These are phyloP conservation scores for Cliona cf. orientalis DNA, from an alignment of 37 sponge, comb jelly and placozoan species.

Conservation along the genomic window DNA sequence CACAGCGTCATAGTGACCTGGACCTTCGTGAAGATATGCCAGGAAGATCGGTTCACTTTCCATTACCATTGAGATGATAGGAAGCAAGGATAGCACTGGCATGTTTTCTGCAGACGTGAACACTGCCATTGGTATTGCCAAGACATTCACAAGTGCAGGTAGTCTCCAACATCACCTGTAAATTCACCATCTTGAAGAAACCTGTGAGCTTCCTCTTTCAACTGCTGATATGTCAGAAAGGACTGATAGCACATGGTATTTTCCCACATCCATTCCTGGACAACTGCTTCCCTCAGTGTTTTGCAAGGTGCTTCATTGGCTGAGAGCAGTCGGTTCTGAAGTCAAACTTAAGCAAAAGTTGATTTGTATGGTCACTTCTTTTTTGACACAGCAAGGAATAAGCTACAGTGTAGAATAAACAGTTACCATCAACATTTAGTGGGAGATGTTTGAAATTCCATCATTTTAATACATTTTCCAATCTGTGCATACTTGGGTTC, in stretches of 20 bases:
- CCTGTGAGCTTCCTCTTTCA: background rate
- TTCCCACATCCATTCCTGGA: slow-evolving; percentile 29
- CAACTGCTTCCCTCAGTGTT: slow-evolving; percentile 2
- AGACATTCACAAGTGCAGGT: background rate
- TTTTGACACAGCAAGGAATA: background rate
- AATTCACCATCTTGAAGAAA: slow-evolving; percentile 9
- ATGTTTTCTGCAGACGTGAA: too few species aligned
- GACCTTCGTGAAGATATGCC: too few species aligned
- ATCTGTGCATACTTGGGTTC: too few species aligned
- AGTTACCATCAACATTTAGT: slow-evolving; percentile 30
- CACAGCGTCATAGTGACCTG: too few species aligned
- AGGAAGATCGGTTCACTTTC: too few species aligned
- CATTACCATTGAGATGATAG: too few species aligned
- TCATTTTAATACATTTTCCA: slow-evolving; percentile 1
- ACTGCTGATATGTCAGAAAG: slow-evolving; percentile 14
- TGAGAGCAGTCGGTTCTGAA: background rate
- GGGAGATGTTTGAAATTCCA: slow-evolving; percentile 16
- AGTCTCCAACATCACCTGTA: slow-evolving; percentile 22
- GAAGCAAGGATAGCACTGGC: too few species aligned
- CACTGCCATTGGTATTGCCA: too few species aligned
- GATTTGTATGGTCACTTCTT: background rate
- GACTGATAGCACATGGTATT: slow-evolving; percentile 17
- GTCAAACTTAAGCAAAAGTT: background rate
- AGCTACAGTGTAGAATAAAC: slow-evolving; percentile 31
- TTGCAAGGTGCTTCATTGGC: background rate